Conservation (phyloP, 2,113 vertebrate genomes). For the Otus sunia region DNA sequence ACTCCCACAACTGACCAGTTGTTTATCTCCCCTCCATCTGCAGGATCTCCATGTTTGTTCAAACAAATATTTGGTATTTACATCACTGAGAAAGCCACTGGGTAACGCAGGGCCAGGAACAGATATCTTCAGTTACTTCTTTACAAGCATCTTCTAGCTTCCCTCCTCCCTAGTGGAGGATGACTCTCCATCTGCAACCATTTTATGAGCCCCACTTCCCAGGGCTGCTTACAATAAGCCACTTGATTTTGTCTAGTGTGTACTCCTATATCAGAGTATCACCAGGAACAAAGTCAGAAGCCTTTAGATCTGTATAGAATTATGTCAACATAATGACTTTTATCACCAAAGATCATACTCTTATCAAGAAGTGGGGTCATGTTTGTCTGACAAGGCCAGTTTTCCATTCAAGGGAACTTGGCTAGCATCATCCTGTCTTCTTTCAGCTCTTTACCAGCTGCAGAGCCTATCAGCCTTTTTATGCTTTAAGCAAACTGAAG, state of each 20-base stretch:
- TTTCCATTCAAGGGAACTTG: neutral
- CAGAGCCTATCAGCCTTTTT: neutral
- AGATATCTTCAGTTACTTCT: neutral
- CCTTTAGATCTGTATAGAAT: neutral
- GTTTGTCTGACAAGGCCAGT: neutral
- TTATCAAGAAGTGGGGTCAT: neutral
- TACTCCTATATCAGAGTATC: neutral
- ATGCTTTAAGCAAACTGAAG: neutral
- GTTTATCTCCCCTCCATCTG: neutral
- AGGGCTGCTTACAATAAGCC: neutral
- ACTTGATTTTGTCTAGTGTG: neutral
- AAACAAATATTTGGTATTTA: neutral
- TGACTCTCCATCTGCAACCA: neutral
- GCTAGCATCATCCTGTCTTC: neutral
- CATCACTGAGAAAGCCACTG: neutral
- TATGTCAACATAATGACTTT: neutral
- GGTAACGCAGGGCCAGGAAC: neutral
- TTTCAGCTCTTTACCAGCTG: neutral
- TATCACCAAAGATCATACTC: neutral
- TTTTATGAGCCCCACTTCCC: neutral
- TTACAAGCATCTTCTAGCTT: accelerated
- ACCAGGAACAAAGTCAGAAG: neutral
- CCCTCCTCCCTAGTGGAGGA: neutral
- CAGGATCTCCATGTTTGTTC: neutral
- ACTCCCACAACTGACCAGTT: neutral